Evolutionary conservation across 2,113 vertebrate species (phyloP).

Genomic region (Mastomys coucha): DNA sequence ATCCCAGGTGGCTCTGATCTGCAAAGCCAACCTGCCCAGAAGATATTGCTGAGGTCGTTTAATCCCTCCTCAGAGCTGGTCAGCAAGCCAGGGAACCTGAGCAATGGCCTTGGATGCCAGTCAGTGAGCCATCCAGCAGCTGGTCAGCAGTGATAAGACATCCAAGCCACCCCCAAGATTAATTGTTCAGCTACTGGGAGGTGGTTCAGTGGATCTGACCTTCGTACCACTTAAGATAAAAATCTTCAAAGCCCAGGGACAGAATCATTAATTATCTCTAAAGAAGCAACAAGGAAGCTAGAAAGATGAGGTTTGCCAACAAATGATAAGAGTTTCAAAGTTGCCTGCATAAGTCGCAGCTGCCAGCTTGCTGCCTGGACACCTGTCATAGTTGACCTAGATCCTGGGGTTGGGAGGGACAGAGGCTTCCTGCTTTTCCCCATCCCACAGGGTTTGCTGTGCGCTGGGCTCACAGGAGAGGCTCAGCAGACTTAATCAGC

Average conservation of each 20-base stretch:
- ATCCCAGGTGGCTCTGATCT: too few relatives aligned
- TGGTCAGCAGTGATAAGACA: neutral
- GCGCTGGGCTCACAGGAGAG: neutral
- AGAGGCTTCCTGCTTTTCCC: neutral
- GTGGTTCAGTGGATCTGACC: neutral
- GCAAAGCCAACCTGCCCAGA: neutral
- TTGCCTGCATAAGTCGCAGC: too few relatives aligned
- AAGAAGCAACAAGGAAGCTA: neutral
- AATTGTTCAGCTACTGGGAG: neutral
- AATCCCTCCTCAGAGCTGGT: neutral
- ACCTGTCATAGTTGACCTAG: neutral
- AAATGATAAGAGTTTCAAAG: neutral
- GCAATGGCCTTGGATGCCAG: neutral
- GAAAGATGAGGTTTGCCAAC: neutral
- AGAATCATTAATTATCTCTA: neutral
- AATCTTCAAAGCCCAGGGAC: neutral
- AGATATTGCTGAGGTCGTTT: neutral
- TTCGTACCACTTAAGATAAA: neutral
- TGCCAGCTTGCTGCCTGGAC: neutral
- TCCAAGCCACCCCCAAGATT: neutral
- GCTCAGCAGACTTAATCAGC: neutral
- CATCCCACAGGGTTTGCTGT: accelerated
- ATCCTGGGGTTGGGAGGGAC: neutral
- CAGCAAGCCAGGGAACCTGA: neutral
- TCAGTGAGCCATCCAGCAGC: neutral